Percentiles rank a stretch among this genome's conserved stretches.
Conservation (phyloP, 2,113 vertebrate genomes). For the Ochotona princeps region DNA sequence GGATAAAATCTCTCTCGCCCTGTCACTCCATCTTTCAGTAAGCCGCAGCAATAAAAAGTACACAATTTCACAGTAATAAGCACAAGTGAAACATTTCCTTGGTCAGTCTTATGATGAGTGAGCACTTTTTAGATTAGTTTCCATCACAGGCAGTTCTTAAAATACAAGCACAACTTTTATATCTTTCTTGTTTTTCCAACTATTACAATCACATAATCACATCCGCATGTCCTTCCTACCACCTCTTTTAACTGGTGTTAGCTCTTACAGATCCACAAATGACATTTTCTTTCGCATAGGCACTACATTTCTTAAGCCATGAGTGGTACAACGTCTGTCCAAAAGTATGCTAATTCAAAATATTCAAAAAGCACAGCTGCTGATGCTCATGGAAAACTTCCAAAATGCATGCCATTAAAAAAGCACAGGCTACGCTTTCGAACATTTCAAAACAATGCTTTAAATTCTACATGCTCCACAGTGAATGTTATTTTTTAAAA, state of each 20-base stretch:
- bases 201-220: neutral
- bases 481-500: constrained; percentile 60
- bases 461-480: constrained; percentile 63
- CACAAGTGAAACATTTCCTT: neutral
- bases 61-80: neutral
- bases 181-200: constrained; percentile 25
- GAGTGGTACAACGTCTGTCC: constrained; percentile 44
- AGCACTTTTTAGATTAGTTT: neutral
- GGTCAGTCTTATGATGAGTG: neutral
- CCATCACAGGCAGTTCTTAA: constrained; percentile 45
- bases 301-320: constrained; percentile 58
- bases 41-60: neutral
- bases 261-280: constrained; percentile 1
- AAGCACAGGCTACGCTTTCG: constrained; percentile 70
- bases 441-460: constrained; percentile 76
- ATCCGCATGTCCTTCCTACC: neutral
- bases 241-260: constrained; percentile 29
- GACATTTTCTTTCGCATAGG: constrained; percentile 48
- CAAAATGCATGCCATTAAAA: constrained; percentile 77
- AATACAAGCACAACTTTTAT: neutral
- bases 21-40: too few relatives aligned
- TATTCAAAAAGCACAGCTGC: constrained; percentile 75
- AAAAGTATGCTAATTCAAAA: constrained; percentile 71
- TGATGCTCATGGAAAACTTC: constrained; percentile 75
- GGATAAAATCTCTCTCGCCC: too few relatives aligned